A percentile compares a stretch with the other conserved stretches of the same genome.
phyloP scores from a whole-genome alignment of 2,113 vertebrate genomes.

The Bagarius yarrelli region DNA sequence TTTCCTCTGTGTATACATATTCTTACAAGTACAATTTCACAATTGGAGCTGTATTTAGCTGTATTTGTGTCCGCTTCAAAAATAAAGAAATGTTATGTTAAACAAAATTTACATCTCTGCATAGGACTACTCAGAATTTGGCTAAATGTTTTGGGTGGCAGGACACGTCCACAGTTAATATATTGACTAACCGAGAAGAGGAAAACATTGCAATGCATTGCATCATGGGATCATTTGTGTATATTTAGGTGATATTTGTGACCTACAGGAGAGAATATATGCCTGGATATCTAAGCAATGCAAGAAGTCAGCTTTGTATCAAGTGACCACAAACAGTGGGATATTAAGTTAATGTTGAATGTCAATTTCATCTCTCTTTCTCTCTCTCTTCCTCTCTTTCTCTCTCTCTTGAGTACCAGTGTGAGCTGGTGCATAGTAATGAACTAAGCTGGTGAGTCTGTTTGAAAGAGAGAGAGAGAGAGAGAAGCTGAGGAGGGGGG shows the following conservation, averaged over 20 bases:
- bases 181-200: constrained; percentile 10
- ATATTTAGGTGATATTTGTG: not conserved
- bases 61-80: too few relatives aligned
- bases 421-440: constrained; percentile 77
- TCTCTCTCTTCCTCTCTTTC: constrained; percentile 15
- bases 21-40: too few relatives aligned
- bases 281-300: not conserved
- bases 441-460: constrained; percentile 72
- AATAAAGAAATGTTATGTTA: too few relatives aligned
- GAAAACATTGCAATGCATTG: constrained; percentile 28
- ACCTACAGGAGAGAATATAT: not conserved
- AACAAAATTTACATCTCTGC: too few relatives aligned
- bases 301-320: not conserved
- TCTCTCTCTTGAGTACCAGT: constrained; percentile 61
- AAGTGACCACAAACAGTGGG: not conserved
- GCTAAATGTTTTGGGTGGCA: constrained; percentile 25
- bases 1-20: too few relatives aligned
- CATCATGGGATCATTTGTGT: constrained; percentile 26
- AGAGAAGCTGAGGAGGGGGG: constrained; percentile 35
- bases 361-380: constrained; percentile 3
- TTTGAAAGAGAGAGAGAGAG: constrained; percentile 63
- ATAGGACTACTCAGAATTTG: not conserved
- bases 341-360: not conserved
- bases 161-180: not conserved
- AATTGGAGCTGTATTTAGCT: too few relatives aligned